Base-by-base conservation (phyloP, 2,888 invertebrate genomes). In the Melinaea menophilus region DNA sequence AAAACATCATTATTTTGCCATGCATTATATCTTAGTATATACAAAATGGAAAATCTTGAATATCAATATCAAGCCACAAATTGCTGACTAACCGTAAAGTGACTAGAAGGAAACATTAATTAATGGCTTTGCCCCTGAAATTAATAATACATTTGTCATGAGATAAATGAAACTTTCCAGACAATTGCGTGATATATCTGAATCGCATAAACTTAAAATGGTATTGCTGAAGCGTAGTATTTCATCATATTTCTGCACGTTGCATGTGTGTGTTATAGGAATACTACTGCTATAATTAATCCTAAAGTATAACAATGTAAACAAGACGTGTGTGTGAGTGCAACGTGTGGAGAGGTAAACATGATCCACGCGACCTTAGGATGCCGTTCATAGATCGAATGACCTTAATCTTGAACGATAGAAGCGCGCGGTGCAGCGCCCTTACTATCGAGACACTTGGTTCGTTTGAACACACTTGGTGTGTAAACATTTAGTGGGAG, bases 361-460 rank as follows among this genome's bases (percentile, higher is more conserved):
- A 72, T 58, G 68, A 64, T 62, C 68, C 64, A 67, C 70, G 62
- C 67, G 72, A 75, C 74, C 72, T 75, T 71, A 75, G 70, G 72
- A 71, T 70, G 75, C 71, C 69, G 51, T 64, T 58, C 64, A 69
- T 79, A 79, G 79, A 77, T 74, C 75, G 76, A 71, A 73, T 75
- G 88, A 85, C 90, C 90, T 89, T 88, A 86, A 82, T 88, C 90
- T 90, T 90, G 90, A 90, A 89, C 88, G 89, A 88, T 89, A 87
- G 80, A 80, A 56, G 68, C 68, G 69, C 65, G 68, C 71, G 72
- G 79, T 76, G 75, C 80, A 76, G 79, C 76, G 84, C 79, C 80
- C 81, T 78, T 79, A 76, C 76, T 76, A 85, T 87, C 85, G 45
- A 62, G 56, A 65, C 78, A 80, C 80, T 81, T 80, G 81, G 83